Percentiles rank a stretch among this genome's conserved stretches.
Evolutionary conservation across 2,888 invertebrate genomes (phyloP).

Genomic region (Leptinotarsa tumamoca): DNA sequence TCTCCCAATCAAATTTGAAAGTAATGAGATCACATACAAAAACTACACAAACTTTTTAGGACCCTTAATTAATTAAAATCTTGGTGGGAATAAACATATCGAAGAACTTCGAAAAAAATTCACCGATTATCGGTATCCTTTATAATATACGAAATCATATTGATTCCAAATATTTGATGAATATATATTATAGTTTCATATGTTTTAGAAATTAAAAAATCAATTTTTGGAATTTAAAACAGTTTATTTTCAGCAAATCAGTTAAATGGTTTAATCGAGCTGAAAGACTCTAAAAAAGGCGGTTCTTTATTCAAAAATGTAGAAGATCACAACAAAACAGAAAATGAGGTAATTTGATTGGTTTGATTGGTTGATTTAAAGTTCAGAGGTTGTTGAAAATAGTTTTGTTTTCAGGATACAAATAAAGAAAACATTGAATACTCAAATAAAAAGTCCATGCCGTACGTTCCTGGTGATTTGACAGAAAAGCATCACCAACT

Average conservation of each 20-base stretch:
- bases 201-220: no score
- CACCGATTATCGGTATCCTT: no score
- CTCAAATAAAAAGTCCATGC: constrained; percentile 39
- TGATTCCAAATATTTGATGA: no score
- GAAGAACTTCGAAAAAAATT: no score
- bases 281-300: constrained; percentile 5
- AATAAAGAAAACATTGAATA: constrained; percentile 47
- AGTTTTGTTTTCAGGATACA: constrained; percentile 39
- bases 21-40: no score
- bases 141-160: no score
- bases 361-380: not conserved
- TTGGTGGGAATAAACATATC: no score
- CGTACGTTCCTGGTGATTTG: constrained; percentile 71
- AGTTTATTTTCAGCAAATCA: constrained; percentile 36
- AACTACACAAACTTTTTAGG: no score
- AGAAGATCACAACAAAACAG: not conserved
- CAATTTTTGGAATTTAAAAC: not conserved
- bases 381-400: not conserved
- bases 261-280: constrained; percentile 34
- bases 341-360: constrained; percentile 1
- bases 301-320: not conserved
- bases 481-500: constrained; percentile 69
- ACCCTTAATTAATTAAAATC: no score
- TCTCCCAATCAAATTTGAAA: no score
- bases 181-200: no score